phyloP scores from a whole-genome alignment of 1,140 invertebrate genomes.

The Ladona fulva region DNA sequence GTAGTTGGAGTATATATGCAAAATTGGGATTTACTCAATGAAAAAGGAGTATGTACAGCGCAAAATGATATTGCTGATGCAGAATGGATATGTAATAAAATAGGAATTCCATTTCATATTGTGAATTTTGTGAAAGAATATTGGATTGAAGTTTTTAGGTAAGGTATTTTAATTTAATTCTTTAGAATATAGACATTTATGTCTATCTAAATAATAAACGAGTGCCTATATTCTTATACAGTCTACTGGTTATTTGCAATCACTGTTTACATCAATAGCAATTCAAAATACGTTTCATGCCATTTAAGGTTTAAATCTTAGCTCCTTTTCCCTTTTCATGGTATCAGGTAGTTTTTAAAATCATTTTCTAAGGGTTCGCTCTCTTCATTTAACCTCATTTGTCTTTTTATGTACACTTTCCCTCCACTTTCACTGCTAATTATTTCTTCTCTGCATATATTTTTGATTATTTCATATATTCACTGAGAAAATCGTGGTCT shows the following conservation, averaged over 20 bases:
- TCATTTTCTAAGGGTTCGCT: too few species aligned
- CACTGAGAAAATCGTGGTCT: too few species aligned
- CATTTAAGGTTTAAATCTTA: constrained; percentile 16
- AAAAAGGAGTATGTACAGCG: constrained; percentile 67
- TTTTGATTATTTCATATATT: too few species aligned
- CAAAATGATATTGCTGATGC: constrained; percentile 83
- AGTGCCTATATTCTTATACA: not conserved
- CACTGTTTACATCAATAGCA: constrained; percentile 8
- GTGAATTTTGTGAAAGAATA: constrained; percentile 95
- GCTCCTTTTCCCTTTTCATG: constrained; percentile 11
- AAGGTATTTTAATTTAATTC: constrained; percentile 21
- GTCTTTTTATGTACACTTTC: too few species aligned
- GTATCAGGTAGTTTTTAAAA: too few species aligned
- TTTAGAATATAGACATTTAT: not conserved
- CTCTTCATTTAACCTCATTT: too few species aligned
- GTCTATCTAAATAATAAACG: not conserved
- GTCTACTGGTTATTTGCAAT: not conserved
- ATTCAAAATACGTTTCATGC: constrained; percentile 15
- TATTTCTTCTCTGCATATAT: too few species aligned
- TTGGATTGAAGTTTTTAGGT: constrained; percentile 93
- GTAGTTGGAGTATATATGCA: constrained; percentile 87
- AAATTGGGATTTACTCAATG: constrained; percentile 88
- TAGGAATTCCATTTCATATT: constrained; percentile 64
- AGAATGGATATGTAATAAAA: constrained; percentile 61
- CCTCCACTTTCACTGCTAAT: too few species aligned